A percentile compares a stretch with the other conserved stretches of the same genome.
Conservation (phyloP, 2,888 invertebrate genomes). For the Yponomeuta malinellus region DNA sequence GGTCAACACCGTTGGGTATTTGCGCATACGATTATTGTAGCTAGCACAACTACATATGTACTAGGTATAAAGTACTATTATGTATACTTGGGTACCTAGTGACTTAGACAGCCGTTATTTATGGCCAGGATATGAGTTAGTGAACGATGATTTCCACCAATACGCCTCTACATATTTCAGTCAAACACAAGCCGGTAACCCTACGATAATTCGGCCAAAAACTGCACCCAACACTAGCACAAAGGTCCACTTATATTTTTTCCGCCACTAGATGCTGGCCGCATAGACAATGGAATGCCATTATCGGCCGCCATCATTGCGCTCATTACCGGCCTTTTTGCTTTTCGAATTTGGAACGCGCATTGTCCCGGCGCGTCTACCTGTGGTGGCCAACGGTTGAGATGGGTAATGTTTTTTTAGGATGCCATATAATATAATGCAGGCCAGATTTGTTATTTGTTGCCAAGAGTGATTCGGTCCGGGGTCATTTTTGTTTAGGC, state of each 20-base stretch:
- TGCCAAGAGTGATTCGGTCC: background rate
- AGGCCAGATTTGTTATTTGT: slow-evolving; percentile 1
- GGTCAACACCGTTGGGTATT: background rate
- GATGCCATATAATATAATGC: slow-evolving; percentile 1
- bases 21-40: too few relatives aligned
- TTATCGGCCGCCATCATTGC: slow-evolving; percentile 62
- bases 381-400: slow-evolving; percentile 37
- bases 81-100: too few relatives aligned
- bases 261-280: slow-evolving; percentile 32
- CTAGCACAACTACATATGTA: too few relatives aligned
- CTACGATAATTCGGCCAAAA: background rate
- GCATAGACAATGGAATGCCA: slow-evolving; percentile 63
- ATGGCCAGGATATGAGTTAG: too few relatives aligned
- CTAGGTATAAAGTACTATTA: too few relatives aligned
- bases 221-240: slow-evolving; percentile 16
- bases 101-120: too few relatives aligned
- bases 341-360: slow-evolving; percentile 36
- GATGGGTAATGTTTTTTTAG: slow-evolving; percentile 18
- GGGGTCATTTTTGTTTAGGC: slow-evolving; percentile 5
- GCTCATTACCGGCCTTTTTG: slow-evolving; percentile 68
- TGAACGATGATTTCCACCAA: too few relatives aligned
- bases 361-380: slow-evolving; percentile 61
- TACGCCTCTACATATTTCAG: too few relatives aligned
- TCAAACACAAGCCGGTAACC: too few relatives aligned
- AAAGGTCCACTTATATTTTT: slow-evolving; percentile 28